These are phyloP conservation scores for Mesorhabditis sp. DNA, from an alignment of 2,888 invertebrate species.

Conservation along the genomic window DNA sequence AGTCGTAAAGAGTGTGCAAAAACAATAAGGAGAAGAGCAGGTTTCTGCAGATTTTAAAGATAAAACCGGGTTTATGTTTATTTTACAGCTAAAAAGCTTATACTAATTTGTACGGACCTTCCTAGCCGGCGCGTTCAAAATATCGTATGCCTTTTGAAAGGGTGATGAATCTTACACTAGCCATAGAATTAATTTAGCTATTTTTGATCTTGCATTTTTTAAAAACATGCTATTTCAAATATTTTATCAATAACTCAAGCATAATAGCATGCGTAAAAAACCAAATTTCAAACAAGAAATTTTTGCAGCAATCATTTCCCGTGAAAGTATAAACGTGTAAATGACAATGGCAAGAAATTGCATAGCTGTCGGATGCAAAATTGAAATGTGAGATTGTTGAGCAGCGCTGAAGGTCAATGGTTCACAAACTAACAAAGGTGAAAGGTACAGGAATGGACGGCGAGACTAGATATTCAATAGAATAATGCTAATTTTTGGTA, in stretches of 20 bases:
- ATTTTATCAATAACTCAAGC: too few relatives aligned
- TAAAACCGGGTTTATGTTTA: too few relatives aligned
- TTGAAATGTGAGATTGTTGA: not conserved
- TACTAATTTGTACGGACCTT: too few relatives aligned
- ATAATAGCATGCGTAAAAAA: too few relatives aligned
- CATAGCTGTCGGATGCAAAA: not conserved
- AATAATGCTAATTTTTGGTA: not conserved
- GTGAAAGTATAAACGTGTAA: not conserved
- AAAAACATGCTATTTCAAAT: not conserved
- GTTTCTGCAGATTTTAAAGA: too few relatives aligned
- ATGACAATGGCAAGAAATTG: too few relatives aligned
- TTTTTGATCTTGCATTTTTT: not conserved
- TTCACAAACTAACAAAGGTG: not conserved
- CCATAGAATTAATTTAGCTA: not conserved
- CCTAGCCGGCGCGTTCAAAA: too few relatives aligned
- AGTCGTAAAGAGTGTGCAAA: too few relatives aligned
- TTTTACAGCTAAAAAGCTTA: too few relatives aligned
- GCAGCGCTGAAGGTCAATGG: not conserved
- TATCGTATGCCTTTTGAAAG: too few relatives aligned
- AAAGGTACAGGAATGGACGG: not conserved
- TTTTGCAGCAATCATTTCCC: not conserved
- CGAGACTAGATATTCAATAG: conserved; percentile 1
- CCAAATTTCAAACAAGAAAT: not conserved
- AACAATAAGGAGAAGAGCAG: too few relatives aligned
- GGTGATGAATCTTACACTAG: not conserved